Conservation (phyloP, 2,888 invertebrate genomes). For the Leucophenga maculata region DNA sequence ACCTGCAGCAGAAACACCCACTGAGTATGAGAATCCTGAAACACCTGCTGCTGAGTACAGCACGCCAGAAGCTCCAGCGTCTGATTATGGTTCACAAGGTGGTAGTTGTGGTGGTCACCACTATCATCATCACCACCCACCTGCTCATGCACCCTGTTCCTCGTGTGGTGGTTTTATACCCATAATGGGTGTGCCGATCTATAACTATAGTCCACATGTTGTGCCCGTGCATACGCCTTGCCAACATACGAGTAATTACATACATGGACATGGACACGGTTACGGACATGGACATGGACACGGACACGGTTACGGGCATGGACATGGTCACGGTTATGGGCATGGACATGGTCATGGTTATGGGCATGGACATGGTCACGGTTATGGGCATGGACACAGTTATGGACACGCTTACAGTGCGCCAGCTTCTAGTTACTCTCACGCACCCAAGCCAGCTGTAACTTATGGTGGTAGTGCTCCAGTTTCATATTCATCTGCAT, state of each 20-base stretch:
- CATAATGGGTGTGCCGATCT: slow-evolving; percentile 44
- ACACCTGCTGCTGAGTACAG: slow-evolving; percentile 1
- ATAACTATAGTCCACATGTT: slow-evolving; percentile 27
- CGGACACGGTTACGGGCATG: not conserved
- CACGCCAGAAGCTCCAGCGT: slow-evolving; percentile 11
- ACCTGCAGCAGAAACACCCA: not conserved
- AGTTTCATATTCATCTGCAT: not conserved
- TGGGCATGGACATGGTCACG: not conserved
- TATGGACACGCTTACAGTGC: not conserved
- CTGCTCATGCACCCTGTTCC: slow-evolving; percentile 39
- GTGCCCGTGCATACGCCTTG: slow-evolving; percentile 4
- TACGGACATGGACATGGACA: not conserved
- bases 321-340: not conserved
- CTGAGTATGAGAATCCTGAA: not conserved
- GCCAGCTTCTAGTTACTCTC: not conserved
- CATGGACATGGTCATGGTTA: not conserved
- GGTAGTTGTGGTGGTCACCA: not conserved
- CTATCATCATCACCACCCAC: not conserved
- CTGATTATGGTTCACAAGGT: not conserved
- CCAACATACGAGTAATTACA: not conserved
- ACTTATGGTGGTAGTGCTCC: not conserved
- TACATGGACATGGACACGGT: not conserved
- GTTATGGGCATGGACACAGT: not conserved
- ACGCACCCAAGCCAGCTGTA: not conserved
- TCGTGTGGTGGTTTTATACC: slow-evolving; percentile 43